Percentiles rank a stretch among this genome's conserved stretches.
These are phyloP conservation scores for Acleris emargana DNA, from an alignment of 2,888 invertebrate genomes.

Conservation along the genomic window DNA sequence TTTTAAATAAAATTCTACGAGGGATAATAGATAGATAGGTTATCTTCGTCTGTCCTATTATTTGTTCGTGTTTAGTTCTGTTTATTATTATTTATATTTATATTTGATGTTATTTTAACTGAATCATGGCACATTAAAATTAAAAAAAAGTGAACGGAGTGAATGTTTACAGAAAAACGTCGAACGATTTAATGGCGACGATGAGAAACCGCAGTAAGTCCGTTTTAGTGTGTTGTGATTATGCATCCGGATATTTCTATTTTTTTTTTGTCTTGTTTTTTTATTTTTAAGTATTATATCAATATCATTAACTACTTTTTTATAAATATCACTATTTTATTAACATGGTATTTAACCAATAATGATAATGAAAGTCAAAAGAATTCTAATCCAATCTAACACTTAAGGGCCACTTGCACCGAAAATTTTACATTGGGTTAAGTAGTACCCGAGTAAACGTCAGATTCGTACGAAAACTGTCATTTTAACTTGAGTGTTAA, in stretches of 20 bases:
- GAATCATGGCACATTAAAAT: constrained; percentile 80
- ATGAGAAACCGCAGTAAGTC: constrained; percentile 76
- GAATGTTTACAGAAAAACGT: constrained; percentile 78
- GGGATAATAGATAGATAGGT: no score
- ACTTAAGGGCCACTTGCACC: no score
- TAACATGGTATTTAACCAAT: background rate
- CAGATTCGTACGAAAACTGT: no score
- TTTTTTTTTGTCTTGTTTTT: constrained; percentile 24
- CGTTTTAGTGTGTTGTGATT: constrained; percentile 81
- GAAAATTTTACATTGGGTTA: no score
- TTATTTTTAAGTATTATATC: constrained; percentile 10
- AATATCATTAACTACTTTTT: constrained; percentile 21
- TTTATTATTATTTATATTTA: constrained; percentile 20
- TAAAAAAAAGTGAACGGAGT: constrained; percentile 48
- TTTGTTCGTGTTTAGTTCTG: constrained; percentile 36
- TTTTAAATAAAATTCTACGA: no score
- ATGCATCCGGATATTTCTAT: constrained; percentile 62
- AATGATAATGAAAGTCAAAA: no score
- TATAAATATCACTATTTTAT: constrained; percentile 13
- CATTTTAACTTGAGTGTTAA: no score
- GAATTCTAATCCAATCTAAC: no score
- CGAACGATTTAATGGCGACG: constrained; percentile 80
- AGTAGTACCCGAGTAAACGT: no score
- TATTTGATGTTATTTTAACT: constrained; percentile 44
- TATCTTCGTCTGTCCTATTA: background rate